A percentile compares a stretch with the other conserved stretches of the same genome.
Conservation (phyloP, 2,797 vertebrate species). For the Sternotherus odoratus region DNA sequence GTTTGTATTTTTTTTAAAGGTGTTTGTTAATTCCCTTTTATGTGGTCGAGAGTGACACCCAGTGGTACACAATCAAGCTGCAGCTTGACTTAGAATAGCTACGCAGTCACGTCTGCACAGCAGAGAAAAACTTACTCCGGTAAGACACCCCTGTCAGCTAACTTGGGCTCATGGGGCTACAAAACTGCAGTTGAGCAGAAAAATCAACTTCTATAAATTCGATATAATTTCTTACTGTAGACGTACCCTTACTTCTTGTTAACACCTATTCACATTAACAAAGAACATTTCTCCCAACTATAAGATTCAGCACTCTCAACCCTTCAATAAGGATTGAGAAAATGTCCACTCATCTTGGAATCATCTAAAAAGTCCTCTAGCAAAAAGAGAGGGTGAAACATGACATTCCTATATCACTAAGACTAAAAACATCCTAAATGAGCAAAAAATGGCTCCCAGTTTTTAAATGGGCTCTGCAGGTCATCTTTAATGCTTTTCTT, state of each 20-base stretch:
- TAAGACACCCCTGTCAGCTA: neutral
- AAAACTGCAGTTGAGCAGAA: no score
- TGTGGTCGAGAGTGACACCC: slow-evolving; percentile 60
- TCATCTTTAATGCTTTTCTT: neutral
- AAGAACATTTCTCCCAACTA: no score
- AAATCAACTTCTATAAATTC: no score
- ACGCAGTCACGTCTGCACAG: neutral
- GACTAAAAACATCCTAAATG: neutral
- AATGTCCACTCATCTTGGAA: neutral
- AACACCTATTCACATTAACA: neutral
- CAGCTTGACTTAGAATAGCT: neutral
- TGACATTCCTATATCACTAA: neutral
- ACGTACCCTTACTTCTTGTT: neutral
- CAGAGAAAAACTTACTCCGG: neutral
- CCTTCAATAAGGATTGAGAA: neutral
- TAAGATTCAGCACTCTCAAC: neutral
- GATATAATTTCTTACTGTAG: no score
- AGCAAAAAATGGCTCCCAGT: neutral
- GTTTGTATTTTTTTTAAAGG: neutral
- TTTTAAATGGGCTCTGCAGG: neutral
- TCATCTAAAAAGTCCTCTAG: neutral
- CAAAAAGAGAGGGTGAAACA: neutral
- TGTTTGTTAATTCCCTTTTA: neutral
- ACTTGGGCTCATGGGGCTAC: neutral
- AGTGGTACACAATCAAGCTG: slow-evolving; percentile 27